A percentile compares a stretch with the other conserved stretches of the same genome.
These are phyloP conservation scores for Ochropleura plecta DNA, from an alignment of 2,888 invertebrate species.

Conservation along the genomic window DNA sequence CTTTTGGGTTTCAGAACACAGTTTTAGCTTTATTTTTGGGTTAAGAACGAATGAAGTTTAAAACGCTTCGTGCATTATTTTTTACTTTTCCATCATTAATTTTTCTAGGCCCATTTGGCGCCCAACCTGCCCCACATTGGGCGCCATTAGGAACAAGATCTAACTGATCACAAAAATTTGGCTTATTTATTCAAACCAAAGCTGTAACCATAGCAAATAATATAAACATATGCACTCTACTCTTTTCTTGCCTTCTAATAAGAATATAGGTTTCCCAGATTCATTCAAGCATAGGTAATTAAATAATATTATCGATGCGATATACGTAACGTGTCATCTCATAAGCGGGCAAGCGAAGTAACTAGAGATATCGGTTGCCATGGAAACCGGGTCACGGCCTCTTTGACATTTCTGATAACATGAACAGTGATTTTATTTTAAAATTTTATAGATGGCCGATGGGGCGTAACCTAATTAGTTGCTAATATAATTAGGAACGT, in stretches of 20 bases:
- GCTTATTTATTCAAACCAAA: not conserved
- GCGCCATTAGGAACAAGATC: not conserved
- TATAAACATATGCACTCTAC: not conserved
- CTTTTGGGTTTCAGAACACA: not conserved
- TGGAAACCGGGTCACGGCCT: slow-evolving; percentile 70
- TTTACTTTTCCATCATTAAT: not conserved
- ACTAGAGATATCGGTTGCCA: slow-evolving; percentile 61
- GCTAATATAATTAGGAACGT: slow-evolving; percentile 28
- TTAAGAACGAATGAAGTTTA: not conserved
- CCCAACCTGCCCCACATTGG: not conserved
- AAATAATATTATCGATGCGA: slow-evolving; percentile 19
- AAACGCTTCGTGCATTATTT: not conserved
- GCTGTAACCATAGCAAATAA: not conserved
- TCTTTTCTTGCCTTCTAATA: not conserved
- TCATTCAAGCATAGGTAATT: not conserved
- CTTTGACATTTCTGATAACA: slow-evolving; percentile 59
- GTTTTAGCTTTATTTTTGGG: not conserved
- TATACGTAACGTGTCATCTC: slow-evolving; percentile 19
- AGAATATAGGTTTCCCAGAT: not conserved
- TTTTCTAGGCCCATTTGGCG: not conserved
- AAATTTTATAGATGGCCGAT: slow-evolving; percentile 30
- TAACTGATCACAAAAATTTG: not conserved
- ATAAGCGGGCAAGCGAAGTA: slow-evolving; percentile 31
- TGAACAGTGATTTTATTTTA: slow-evolving; percentile 37
- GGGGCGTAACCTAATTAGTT: slow-evolving; percentile 23